These are phyloP conservation scores for Leucophenga montana DNA, from an alignment of 2,888 invertebrate genomes.

Conservation along the genomic window DNA sequence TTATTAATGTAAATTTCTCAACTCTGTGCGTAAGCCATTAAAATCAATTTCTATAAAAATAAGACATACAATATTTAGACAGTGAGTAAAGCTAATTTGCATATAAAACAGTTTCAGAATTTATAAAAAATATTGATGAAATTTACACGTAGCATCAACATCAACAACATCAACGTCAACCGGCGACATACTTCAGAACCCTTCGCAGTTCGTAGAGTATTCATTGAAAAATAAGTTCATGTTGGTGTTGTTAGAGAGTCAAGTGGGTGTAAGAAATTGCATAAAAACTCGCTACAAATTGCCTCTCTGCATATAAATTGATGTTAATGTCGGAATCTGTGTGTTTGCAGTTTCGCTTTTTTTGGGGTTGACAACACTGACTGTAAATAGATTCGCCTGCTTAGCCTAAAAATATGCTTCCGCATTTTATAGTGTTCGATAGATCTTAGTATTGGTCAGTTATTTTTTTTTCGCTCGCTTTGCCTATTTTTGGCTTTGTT, in stretches of 20 bases:
- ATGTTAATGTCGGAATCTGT: conserved; percentile 70
- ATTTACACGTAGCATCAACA: conserved; percentile 48
- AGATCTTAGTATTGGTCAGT: not conserved
- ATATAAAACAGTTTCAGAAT: conserved; percentile 71
- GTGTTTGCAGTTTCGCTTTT: not conserved
- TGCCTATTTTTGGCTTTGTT: not conserved
- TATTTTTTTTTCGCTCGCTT: no score
- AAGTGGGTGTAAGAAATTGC: conserved; percentile 72
- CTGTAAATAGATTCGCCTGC: conserved; percentile 8
- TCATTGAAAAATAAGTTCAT: not conserved
- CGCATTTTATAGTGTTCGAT: conserved; percentile 7
- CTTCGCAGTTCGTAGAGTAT: not conserved
- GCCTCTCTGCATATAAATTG: conserved; percentile 75
- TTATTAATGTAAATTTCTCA: conserved; percentile 55
- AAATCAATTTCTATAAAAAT: conserved; percentile 55
- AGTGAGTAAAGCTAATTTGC: conserved; percentile 68
- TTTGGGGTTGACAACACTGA: conserved; percentile 30
- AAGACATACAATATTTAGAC: conserved; percentile 47
- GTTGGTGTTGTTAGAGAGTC: conserved; percentile 57
- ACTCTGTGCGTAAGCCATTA: conserved; percentile 42
- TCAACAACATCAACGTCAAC: conserved; percentile 11
- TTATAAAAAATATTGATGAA: conserved; percentile 64
- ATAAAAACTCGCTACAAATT: conserved; percentile 72
- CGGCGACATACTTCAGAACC: not conserved
- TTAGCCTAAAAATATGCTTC: conserved; percentile 52